Base-by-base conservation (phyloP, 2,113 vertebrate genomes). In the Strix aluco region DNA sequence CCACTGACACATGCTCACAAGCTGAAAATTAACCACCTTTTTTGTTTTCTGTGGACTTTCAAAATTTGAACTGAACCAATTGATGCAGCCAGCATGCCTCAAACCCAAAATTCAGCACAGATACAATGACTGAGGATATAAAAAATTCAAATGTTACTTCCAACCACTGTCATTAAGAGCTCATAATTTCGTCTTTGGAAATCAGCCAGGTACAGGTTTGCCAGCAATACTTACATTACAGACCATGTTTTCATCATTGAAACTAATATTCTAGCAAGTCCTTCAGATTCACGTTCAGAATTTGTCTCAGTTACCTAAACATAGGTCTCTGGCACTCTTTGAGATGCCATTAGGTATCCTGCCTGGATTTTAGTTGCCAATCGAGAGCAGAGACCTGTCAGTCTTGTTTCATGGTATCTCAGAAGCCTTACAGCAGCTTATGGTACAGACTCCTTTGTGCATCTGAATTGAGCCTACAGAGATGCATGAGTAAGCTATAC, bases 211-310 rank as follows among this genome's bases (percentile, higher is more conserved):
- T 44, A 70, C 30, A 52, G 15, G 42, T 51, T 38, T 65, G 44
- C 25, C 82, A 82, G 40, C 40, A 83, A 42, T 69, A 52, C 47
- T 72, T 62, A 57, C 6, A 25, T 32, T 86, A 40, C 20, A 80
- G n/a, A n/a, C 40, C n/a, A 63, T 12, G 27, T 42, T 80, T 79
- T 83, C 32, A 67, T 40, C 22, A 15, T 9, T 63, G 66, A 36
- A 81, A 58, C 59, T n/a, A 58, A 81, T 49, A 69, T 42, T 73
- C 27, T 52, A 78, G 81, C 11, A 73, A 81, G 78, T 67, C 30
- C 27, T 78, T 78, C 75, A 94, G 34, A 85, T 55, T 62, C 34
- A 57, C 25, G 16, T 84, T 80, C 34, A 95, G 23, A 77, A 91
- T 72, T 78, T 78, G 42, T 4, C 55, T 73, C 16, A 57, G 47